Base-by-base conservation (phyloP, 2,888 invertebrate genomes). In the Homarus gammarus region DNA sequence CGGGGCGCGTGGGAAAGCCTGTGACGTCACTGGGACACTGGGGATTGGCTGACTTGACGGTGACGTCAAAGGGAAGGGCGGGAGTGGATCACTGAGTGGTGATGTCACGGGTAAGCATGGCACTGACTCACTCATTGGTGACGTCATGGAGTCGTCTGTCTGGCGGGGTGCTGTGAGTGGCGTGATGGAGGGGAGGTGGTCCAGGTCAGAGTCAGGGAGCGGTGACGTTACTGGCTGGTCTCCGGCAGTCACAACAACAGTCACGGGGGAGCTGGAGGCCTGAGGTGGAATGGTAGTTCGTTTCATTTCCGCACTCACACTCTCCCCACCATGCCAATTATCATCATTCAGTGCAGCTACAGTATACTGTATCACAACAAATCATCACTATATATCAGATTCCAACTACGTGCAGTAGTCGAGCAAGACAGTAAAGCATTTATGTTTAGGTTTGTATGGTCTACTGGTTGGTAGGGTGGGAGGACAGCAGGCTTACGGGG, bases 151-250 rank as follows among this genome's bases (percentile, higher is more conserved):
- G 56, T 31, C 75, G 61, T 61, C 73, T 36, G 64, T 38, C 40
- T 15, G 56, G 31, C 64, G 75, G 36, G 40, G 5, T 40, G 49
- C 72, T 36, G 64, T 64, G 12, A 31, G 44, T n/a, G 75, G 49
- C 44, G 22, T 75, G 44, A n/a, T 44, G 75, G 40, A 40, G 44
- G 12, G 44, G 6, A 27, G 27, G 75, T 36, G 10, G 49, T 75
- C 75, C 44, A 44, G 15, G 75, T 75, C 75, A 44, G 75, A 44
- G 75, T 75, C 75, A 75, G 15, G 31, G 75, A 44, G 73, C 73
- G 73, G 33, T 36, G 75, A 44, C 12, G 75, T 44, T 27, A 75
- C 44, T 44, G 44, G 44, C 36, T 73, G 73, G 73, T 73, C 75
- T 44, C 22, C 75, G 31, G 75, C n/a, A 27, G 75, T 75, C 22